Percentiles rank a stretch among this genome's conserved stretches.
Conservation (phyloP, 2,888 invertebrate species). For the Eristalinus aeneus region DNA sequence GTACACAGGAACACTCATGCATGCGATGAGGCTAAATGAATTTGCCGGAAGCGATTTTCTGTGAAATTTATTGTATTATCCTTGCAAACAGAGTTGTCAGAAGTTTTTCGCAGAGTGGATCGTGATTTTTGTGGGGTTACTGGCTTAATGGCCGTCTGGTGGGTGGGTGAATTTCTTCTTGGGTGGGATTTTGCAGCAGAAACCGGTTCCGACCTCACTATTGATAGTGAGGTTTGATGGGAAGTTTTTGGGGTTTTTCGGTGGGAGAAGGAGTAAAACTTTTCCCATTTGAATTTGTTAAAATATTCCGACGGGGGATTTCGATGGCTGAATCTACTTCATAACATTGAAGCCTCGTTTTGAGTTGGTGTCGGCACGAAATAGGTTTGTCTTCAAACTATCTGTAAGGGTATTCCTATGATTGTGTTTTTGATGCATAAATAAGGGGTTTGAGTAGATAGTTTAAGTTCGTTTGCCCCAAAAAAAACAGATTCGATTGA, state of each 20-base stretch:
- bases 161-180: background rate
- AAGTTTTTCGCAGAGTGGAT: background rate
- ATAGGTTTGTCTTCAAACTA: too few species aligned
- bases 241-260: background rate
- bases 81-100: conserved; percentile 4
- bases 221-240: background rate
- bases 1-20: background rate
- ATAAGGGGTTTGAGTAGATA: too few species aligned
- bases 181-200: background rate
- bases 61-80: conserved; percentile 24
- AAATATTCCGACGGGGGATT: background rate
- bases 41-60: conserved; percentile 43
- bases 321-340: too few species aligned
- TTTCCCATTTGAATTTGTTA: background rate
- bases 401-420: too few species aligned
- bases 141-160: background rate
- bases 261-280: background rate
- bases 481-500: too few species aligned
- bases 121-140: background rate
- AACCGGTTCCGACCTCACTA: too few species aligned
- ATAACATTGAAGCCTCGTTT: too few species aligned
- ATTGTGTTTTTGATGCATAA: too few species aligned
- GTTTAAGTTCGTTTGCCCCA: too few species aligned
- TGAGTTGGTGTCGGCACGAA: too few species aligned
- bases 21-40: conserved; percentile 29